Base-by-base conservation (phyloP, 2,113 vertebrate genomes). In the Plecturocebus donacophilus region DNA sequence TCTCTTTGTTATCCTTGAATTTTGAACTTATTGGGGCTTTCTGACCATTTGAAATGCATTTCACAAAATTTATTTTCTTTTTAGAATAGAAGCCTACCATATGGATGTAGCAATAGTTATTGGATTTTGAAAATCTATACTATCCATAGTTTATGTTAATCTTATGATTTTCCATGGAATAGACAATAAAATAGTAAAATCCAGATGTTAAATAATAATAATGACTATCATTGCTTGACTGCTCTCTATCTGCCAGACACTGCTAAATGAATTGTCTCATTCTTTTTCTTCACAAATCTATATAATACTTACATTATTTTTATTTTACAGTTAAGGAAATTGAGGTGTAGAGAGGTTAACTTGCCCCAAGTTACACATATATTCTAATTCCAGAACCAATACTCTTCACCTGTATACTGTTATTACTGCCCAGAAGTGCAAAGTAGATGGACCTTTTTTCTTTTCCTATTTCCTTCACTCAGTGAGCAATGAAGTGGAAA, bases 51-150 rank as follows among this genome's bases (percentile, higher is more conserved):
- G 23, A 27, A 17, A 45, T 87, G 25, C 21, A n/a, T 77, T 71
- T 66, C 81, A 87, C 16, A 90, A 95, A 56, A 58, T 58, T 90
- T 40, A 12, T 91, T 92, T 90, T 25, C 30, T 77, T 94, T 93
- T 92, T 88, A 80, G 64, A 61, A 56, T 21, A 42, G 81, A 94
- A 40, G 71, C 9, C 35, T 83, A 47, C 45, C 30, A 47, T 73
- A 87, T 21, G 40, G 12, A 90, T 54, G 25, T 54, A 77, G 14
- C 23, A 77, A 47, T 68, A 54, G 8, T 64, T 90, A 30, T 0
- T 73, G 3, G 21, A 52, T 91, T 90, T 45, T 30, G 82, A 11
- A 89, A 40, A 88, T 77, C 27, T 64, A 19, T 42, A n/a, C 4
- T 56, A 19, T 87, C 4, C 2, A n/a, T 71, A 88, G 54, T 35